phyloP scores from a whole-genome alignment of 2,888 invertebrate species.

The Melanargia galathea region DNA sequence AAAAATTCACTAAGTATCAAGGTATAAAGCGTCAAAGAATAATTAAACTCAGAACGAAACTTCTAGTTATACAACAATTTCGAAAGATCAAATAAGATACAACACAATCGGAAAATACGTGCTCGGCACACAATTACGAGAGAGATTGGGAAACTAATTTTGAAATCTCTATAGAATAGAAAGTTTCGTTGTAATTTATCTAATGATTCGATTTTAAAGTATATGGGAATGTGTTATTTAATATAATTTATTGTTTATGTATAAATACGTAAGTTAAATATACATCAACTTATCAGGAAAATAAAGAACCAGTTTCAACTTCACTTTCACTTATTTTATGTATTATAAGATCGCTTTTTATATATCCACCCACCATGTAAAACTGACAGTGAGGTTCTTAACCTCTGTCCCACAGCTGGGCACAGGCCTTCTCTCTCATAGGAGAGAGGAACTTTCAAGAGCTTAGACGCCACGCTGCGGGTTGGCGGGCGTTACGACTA shows the following conservation, averaged over 20 bases:
- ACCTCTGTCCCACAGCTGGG: too few species aligned
- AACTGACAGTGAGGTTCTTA: too few species aligned
- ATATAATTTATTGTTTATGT: too few species aligned
- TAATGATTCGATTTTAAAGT: conserved; percentile 1
- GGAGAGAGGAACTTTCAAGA: too few species aligned
- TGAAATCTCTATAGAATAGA: conserved; percentile 30
- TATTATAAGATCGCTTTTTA: neutral
- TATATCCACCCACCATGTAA: neutral
- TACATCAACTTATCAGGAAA: neutral
- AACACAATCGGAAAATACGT: conserved; percentile 34
- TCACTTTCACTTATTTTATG: neutral
- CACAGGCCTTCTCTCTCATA: too few species aligned
- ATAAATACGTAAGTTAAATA: neutral
- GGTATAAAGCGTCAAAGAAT: neutral
- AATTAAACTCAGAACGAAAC: neutral
- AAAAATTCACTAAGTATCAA: neutral
- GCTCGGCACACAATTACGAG: conserved; percentile 23
- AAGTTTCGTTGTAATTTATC: conserved; percentile 26
- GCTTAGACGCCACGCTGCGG: too few species aligned
- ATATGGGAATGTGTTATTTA: neutral
- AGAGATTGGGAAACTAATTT: conserved; percentile 30
- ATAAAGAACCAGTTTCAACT: neutral
- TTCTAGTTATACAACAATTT: conserved; percentile 5
- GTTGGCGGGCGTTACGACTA: too few species aligned
- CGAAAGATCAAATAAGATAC: conserved; percentile 22